These are phyloP conservation scores for Zootoca vivipara DNA, from an alignment of 2,113 vertebrate genomes.

Conservation along the genomic window DNA sequence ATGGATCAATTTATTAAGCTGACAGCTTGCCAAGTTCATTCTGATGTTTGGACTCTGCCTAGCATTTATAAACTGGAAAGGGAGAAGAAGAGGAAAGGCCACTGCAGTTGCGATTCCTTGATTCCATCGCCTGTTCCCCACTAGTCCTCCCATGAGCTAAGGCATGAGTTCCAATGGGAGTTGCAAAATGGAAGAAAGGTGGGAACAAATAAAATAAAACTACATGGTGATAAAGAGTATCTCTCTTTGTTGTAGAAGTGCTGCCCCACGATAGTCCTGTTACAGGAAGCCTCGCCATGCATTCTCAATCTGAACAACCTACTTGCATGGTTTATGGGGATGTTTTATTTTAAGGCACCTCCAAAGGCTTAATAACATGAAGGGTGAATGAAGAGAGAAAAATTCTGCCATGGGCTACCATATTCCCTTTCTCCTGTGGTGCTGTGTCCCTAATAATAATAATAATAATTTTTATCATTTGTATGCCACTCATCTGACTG, in stretches of 20 bases:
- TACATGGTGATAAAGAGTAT: background rate
- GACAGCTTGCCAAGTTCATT: constrained; percentile 33
- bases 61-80: constrained; percentile 27
- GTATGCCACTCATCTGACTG: too few relatives aligned
- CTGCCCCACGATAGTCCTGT: background rate
- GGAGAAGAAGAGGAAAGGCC: constrained; percentile 36
- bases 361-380: background rate
- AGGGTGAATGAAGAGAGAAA: background rate
- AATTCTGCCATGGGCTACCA: background rate
- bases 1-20: constrained; percentile 38
- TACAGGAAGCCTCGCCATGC: background rate
- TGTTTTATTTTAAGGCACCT: background rate
- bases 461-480: too few relatives aligned
- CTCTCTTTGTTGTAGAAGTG: background rate
- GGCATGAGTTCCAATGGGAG: too few relatives aligned
- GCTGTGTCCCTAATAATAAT: too few relatives aligned
- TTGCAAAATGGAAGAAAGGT: too few relatives aligned
- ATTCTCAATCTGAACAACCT: background rate
- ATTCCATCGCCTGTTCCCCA: constrained; percentile 31
- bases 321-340: constrained; percentile 5
- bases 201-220: too few relatives aligned
- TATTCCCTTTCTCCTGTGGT: constrained; percentile 8
- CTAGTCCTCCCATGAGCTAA: background rate
- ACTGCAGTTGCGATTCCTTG: constrained; percentile 32
- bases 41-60: constrained; percentile 31